These are phyloP conservation scores for Meriones unguiculatus DNA, from an alignment of 2,113 vertebrate genomes.

Conservation along the genomic window DNA sequence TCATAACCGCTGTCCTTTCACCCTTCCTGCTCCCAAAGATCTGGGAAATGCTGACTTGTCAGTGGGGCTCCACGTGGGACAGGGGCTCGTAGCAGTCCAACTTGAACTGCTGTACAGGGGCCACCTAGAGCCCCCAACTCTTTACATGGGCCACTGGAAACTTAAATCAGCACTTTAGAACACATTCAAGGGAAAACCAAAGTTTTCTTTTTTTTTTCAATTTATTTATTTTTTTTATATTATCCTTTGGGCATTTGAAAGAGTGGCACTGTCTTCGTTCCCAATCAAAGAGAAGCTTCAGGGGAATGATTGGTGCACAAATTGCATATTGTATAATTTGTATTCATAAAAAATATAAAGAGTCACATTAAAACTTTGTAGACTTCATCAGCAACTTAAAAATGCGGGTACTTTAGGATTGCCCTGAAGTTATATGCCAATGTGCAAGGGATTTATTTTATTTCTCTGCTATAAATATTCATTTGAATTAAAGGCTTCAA, in stretches of 20 bases:
- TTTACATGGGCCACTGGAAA: slow-evolving; percentile 34
- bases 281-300: background rate
- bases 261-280: background rate
- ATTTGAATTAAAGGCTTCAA: slow-evolving; percentile 57
- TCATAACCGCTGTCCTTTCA: background rate
- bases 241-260: background rate
- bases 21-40: background rate
- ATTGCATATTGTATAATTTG: background rate
- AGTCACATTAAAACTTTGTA: background rate
- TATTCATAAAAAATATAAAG: background rate
- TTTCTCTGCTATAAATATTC: slow-evolving; percentile 26
- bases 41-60: background rate
- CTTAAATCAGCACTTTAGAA: slow-evolving; percentile 26
- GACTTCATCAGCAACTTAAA: slow-evolving; percentile 8
- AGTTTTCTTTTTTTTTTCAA: background rate
- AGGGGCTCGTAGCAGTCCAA: slow-evolving; percentile 37
- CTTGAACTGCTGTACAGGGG: slow-evolving; percentile 1
- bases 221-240: background rate
- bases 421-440: background rate
- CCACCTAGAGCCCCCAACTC: slow-evolving; percentile 44
- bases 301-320: background rate
- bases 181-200: background rate
- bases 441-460: background rate
- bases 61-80: slow-evolving; percentile 16
- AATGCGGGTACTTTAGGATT: slow-evolving; percentile 20